A percentile compares a stretch with the other conserved stretches of the same genome.
Evolutionary conservation across 2,113 vertebrate species (phyloP).

Genomic region (Alces alces): DNA sequence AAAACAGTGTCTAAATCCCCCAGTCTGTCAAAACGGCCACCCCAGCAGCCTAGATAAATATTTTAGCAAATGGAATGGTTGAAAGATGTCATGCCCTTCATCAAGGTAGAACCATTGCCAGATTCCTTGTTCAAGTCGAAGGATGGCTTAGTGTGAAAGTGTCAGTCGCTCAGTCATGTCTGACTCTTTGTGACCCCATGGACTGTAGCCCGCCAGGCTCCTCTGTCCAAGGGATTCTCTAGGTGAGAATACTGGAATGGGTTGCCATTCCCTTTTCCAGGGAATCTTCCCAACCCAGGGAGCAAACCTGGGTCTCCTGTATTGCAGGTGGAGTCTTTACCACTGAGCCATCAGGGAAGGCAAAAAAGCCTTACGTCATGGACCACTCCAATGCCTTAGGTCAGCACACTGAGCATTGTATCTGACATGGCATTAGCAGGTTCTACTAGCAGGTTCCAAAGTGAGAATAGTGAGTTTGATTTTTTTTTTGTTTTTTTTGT

Average conservation of each 20-base stretch:
- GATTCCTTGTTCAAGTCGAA: neutral
- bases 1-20: neutral
- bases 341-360: neutral
- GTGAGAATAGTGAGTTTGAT: neutral
- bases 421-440: neutral
- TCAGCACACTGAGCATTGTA: neutral
- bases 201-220: neutral
- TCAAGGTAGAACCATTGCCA: neutral
- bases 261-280: neutral
- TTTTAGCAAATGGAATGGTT: neutral
- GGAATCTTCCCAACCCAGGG: neutral
- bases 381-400: neutral
- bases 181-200: neutral
- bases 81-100: neutral
- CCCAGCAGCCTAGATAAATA: slow-evolving; percentile 25
- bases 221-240: neutral
- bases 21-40: neutral
- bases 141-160: neutral
- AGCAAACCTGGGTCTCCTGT: neutral
- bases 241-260: neutral
- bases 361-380: neutral
- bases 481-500: neutral
- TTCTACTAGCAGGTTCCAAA: neutral
- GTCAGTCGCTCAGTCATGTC: neutral
- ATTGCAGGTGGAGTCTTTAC: neutral